Base-by-base conservation (phyloP, 2,113 vertebrate species). In the Gnathonemus echidnorhynchus region DNA sequence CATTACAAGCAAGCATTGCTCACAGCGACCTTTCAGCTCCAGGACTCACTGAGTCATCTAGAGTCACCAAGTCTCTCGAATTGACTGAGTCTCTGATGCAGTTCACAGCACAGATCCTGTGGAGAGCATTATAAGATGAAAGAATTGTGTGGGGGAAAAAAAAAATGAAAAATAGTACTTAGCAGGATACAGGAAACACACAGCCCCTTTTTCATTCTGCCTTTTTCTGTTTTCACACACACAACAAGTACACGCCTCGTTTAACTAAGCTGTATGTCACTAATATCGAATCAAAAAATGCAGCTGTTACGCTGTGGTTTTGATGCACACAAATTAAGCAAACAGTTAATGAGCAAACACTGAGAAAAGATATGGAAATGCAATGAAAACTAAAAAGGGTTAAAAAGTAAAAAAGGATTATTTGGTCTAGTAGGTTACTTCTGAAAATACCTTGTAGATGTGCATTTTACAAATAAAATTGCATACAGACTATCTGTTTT, bases 81-180 rank as follows among this genome's bases (percentile, higher is more conserved):
- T 83, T 45, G 15, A 39, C 77, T 42, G 39, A 83, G 77, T 83
- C 27, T 21, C 77, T 83, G 35, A 49, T 85, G 15, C 45, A 85
- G 39, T 42, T 85, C 45, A 21, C 48, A 50, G 24, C 45, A 7
- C 24, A 49, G 84, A n/a, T 86, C 84, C n/a, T 50, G 11, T 31
- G 45, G 84, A 27, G 84, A 86, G 84, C 48, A 50, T 48, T 50
- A 50, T 86, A 9, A 86, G 84, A 86, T 86, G 84, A 86, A 86
- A 86, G 84, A 49, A 27, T 1, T 15, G 4, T 24, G 7, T 8
- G 52, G 45, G 50, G 21, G 19, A 3, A 49, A 85, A 49, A 39
- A 39, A 85, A 85, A 49, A 39, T 0, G 5, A 39, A 39, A 42
- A 80, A 42, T 48, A 85, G 39, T 48, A 85, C 83, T 85, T 27